A percentile compares a stretch with the other conserved stretches of the same genome.
Evolutionary conservation across 2,888 invertebrate species (phyloP).

Genomic region (Eremobia ochroleuca): DNA sequence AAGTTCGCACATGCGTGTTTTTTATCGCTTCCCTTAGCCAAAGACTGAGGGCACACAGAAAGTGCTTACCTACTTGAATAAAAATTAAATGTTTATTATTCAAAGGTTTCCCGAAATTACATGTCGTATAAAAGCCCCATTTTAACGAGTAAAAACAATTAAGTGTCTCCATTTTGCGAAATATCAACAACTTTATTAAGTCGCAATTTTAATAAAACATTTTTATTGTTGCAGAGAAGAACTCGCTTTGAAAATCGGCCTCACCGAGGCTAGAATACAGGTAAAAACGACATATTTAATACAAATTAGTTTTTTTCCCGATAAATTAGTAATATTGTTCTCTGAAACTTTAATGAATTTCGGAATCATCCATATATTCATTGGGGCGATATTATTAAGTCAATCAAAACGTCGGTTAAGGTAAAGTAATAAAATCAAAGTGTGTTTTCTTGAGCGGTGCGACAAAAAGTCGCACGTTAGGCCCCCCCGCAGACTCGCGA

Average conservation of each 20-base stretch:
- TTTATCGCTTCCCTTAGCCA: not conserved
- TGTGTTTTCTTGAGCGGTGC: constrained; percentile 62
- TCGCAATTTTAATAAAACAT: constrained; percentile 41
- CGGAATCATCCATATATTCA: constrained; percentile 58
- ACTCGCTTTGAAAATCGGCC: constrained; percentile 97
- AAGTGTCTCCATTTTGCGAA: constrained; percentile 35
- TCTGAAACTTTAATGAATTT: constrained; percentile 42
- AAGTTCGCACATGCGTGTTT: not conserved
- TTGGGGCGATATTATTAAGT: constrained; percentile 57
- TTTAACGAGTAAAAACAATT: constrained; percentile 28
- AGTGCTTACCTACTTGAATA: not conserved
- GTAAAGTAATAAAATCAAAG: constrained; percentile 69
- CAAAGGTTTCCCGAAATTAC: constrained; percentile 20
- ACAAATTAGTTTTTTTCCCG: constrained; percentile 48
- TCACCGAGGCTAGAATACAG: constrained; percentile 98
- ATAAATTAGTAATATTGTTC: constrained; percentile 37
- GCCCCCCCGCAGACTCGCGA: constrained; percentile 76
- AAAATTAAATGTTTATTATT: not conserved
- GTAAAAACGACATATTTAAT: constrained; percentile 88
- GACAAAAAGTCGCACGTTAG: constrained; percentile 82
- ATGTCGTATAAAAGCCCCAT: constrained; percentile 5
- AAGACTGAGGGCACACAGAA: not conserved
- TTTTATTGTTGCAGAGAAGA: constrained; percentile 95
- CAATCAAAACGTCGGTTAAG: constrained; percentile 58
- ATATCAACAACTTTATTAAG: constrained; percentile 44